These are phyloP conservation scores for Notothenia coriiceps DNA, from an alignment of 2,113 vertebrate species.

Conservation along the genomic window DNA sequence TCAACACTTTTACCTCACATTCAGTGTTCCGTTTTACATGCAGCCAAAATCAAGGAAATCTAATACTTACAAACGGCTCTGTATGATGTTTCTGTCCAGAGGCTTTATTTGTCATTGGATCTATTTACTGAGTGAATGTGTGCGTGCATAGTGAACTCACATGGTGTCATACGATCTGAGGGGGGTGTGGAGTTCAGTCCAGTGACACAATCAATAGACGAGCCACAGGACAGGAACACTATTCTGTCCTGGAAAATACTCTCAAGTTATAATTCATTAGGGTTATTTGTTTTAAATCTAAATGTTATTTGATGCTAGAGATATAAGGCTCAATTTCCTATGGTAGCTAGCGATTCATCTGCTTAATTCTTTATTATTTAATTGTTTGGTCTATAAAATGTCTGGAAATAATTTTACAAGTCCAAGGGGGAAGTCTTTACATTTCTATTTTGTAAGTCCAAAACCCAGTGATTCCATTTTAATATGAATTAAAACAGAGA, in stretches of 20 bases:
- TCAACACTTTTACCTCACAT: conserved; percentile 19
- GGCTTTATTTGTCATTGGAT: conserved; percentile 38
- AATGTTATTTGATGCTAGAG: not conserved
- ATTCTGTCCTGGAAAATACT: not conserved
- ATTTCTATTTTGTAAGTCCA: too few relatives aligned
- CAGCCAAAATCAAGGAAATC: conserved; percentile 24
- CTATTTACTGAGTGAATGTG: conserved; percentile 25
- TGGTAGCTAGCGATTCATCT: too few relatives aligned
- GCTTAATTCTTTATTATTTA: too few relatives aligned
- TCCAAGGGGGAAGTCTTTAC: too few relatives aligned
- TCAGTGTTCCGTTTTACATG: conserved; percentile 27
- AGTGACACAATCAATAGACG: conserved; percentile 34
- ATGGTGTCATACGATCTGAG: conserved; percentile 52
- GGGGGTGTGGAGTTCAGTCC: not conserved
- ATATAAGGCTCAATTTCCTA: too few relatives aligned
- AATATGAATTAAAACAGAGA: too few relatives aligned
- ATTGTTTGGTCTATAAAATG: too few relatives aligned
- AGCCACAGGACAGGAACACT: conserved; percentile 9
- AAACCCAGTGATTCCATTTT: too few relatives aligned
- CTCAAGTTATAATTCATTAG: not conserved
- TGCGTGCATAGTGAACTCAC: conserved; percentile 31
- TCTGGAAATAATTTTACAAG: too few relatives aligned
- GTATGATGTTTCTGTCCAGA: conserved; percentile 10
- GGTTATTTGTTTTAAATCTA: not conserved
- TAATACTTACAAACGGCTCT: not conserved